phyloP scores from a whole-genome alignment of 2,797 vertebrate genomes.

The Crax fasciolata region DNA sequence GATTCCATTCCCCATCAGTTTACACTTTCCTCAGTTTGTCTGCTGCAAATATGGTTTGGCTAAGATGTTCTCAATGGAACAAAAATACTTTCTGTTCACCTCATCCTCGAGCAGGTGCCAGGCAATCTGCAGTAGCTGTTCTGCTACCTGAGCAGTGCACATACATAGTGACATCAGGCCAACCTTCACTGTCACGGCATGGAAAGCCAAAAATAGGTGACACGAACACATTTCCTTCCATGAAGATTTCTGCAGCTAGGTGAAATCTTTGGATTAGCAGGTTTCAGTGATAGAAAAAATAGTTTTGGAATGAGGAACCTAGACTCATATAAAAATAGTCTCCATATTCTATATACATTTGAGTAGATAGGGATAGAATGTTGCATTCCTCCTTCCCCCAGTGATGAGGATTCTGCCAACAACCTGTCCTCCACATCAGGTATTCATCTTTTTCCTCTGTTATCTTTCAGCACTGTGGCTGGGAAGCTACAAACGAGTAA shows the following conservation, averaged over 20 bases:
- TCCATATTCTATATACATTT: background rate
- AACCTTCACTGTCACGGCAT: slow-evolving; percentile 13
- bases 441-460: background rate
- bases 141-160: slow-evolving; percentile 50
- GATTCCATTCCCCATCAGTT: background rate
- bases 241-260: background rate
- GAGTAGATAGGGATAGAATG: background rate
- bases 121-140: slow-evolving; percentile 51
- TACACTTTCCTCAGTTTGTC: background rate
- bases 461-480: background rate
- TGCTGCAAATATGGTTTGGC: slow-evolving; percentile 5
- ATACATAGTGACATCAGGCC: slow-evolving; percentile 47
- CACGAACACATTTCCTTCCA: slow-evolving; percentile 31
- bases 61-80: slow-evolving; percentile 26
- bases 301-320: background rate
- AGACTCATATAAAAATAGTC: background rate
- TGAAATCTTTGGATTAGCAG: background rate
- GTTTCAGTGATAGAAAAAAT: background rate
- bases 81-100: slow-evolving; percentile 67
- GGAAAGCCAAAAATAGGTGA: slow-evolving; percentile 37
- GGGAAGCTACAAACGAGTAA: background rate
- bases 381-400: background rate
- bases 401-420: background rate
- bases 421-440: background rate
- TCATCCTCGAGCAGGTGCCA: slow-evolving; percentile 44